Evolutionary conservation across 2,888 invertebrate genomes (phyloP).

Genomic region (Busseola fusca): DNA sequence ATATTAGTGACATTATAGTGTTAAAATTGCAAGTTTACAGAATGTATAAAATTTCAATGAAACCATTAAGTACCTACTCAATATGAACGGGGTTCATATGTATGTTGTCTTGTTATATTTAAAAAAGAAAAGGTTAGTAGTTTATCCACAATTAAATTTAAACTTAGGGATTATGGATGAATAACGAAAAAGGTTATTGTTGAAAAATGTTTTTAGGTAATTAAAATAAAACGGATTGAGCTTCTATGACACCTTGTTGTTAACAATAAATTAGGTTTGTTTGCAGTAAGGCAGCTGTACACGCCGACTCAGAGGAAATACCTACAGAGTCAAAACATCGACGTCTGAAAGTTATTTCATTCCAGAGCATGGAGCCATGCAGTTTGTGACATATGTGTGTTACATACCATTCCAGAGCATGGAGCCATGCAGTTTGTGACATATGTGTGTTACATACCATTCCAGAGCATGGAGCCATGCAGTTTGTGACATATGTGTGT

Average conservation of each 20-base stretch:
- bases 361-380: neutral
- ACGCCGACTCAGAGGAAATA: slow-evolving; percentile 19
- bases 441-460: too few species aligned
- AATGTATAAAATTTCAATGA: slow-evolving; percentile 75
- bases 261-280: slow-evolving; percentile 74
- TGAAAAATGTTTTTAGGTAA: slow-evolving; percentile 88
- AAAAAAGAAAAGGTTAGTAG: slow-evolving; percentile 82
- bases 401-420: too few species aligned
- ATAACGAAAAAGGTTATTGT: slow-evolving; percentile 87
- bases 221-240: slow-evolving; percentile 85
- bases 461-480: too few species aligned
- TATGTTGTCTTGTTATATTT: slow-evolving; percentile 87
- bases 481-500: too few species aligned
- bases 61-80: slow-evolving; percentile 68
- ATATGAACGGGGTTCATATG: slow-evolving; percentile 82
- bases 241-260: slow-evolving; percentile 86
- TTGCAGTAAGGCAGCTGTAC: slow-evolving; percentile 54
- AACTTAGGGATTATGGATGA: slow-evolving; percentile 83
- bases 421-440: too few species aligned
- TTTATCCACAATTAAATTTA: slow-evolving; percentile 86
- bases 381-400: neutral
- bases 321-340: too few species aligned
- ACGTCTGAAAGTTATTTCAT: neutral
- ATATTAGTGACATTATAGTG: slow-evolving; percentile 89
- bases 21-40: slow-evolving; percentile 83